Percentiles rank a stretch among this genome's conserved stretches.
Evolutionary conservation across 2,888 invertebrate species (phyloP).

Genomic region (Andrena marginata): DNA sequence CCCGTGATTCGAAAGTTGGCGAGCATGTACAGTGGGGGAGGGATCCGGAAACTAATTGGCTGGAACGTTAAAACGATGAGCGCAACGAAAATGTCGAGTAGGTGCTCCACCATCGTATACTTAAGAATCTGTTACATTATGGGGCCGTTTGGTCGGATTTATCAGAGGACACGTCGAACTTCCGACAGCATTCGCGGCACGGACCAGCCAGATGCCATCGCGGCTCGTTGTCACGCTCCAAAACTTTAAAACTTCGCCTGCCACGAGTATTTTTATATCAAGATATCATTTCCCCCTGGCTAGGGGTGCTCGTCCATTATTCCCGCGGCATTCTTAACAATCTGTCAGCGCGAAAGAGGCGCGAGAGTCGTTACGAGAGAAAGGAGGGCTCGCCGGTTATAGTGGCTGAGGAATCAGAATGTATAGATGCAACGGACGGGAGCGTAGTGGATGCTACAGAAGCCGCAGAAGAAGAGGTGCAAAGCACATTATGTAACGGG

Average conservation of each 20-base stretch:
- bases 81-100: conserved; percentile 10
- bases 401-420: conserved; percentile 58
- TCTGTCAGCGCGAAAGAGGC: conserved; percentile 43
- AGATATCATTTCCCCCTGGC: conserved; percentile 7
- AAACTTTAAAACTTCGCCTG: not conserved
- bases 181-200: conserved; percentile 7
- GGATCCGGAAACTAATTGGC: conserved; percentile 49
- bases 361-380: conserved; percentile 39
- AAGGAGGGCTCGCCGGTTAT: conserved; percentile 22
- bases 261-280: conserved; percentile 22
- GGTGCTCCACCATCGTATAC: not conserved
- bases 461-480: conserved; percentile 65
- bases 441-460: conserved; percentile 65
- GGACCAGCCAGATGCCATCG: conserved; percentile 4
- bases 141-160: no score
- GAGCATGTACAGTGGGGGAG: conserved; percentile 23
- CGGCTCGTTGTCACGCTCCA: conserved; percentile 5
- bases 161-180: conserved; percentile 2
- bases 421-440: conserved; percentile 39
- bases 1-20: conserved; percentile 46
- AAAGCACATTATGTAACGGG: conserved; percentile 73
- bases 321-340: conserved; percentile 43
- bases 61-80: conserved; percentile 42
- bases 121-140: not conserved
- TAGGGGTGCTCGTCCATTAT: conserved; percentile 14